phyloP scores from a whole-genome alignment of 2,888 invertebrate species.

The Leptinotarsa peninsularis region DNA sequence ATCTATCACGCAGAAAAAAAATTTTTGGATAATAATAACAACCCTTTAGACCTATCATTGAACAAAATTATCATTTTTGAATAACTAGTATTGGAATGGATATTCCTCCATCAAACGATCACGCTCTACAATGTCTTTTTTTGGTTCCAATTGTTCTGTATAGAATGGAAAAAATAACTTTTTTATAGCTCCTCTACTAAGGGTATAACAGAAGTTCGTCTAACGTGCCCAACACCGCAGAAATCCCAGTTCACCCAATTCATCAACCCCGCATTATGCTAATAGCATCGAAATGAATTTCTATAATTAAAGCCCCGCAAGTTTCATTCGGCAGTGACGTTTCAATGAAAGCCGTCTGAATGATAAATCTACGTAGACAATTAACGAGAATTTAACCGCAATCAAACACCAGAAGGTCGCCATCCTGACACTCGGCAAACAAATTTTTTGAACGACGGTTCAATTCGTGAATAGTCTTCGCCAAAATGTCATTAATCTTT shows the following conservation, averaged over 20 bases:
- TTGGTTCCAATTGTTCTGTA: no score
- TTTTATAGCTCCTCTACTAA: no score
- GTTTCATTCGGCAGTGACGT: constrained; percentile 6
- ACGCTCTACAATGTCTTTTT: no score
- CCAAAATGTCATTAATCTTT: constrained; percentile 6
- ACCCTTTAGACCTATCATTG: no score
- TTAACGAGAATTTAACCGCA: constrained; percentile 16
- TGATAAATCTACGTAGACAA: constrained; percentile 20
- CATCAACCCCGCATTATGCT: constrained; percentile 10
- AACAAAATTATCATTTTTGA: no score
- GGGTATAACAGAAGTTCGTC: no score
- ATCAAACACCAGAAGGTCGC: constrained; percentile 18
- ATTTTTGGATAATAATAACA: no score
- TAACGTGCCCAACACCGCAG: not conserved
- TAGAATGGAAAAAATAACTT: no score
- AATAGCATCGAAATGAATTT: constrained; percentile 12
- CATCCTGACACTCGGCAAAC: constrained; percentile 1
- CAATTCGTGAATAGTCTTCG: constrained; percentile 10
- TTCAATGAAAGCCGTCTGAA: constrained; percentile 10
- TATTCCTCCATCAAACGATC: no score
- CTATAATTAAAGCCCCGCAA: constrained; percentile 13
- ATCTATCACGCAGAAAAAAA: no score
- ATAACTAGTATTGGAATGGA: no score
- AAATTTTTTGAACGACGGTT: constrained; percentile 11
- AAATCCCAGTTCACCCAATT: not conserved